Evolutionary conservation across 2,888 invertebrate genomes (phyloP).

Genomic region (Sarcophaga rosellei): DNA sequence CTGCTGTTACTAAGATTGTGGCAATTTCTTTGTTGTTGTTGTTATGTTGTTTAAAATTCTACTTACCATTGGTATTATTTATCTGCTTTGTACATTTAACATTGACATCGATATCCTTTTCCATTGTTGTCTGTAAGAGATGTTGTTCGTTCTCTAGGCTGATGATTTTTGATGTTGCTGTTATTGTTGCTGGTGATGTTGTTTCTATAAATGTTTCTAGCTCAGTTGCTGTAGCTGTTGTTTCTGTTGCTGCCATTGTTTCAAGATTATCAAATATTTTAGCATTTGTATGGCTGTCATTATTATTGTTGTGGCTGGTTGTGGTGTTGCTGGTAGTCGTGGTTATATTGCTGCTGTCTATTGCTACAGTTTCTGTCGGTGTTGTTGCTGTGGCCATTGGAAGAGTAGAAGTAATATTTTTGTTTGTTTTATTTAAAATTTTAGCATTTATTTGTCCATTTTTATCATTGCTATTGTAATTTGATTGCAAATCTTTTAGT

Average conservation of each 20-base stretch:
- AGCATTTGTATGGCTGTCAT: constrained; percentile 46
- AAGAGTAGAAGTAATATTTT: constrained; percentile 14
- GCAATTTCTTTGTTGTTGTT: constrained; percentile 4
- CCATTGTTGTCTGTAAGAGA: constrained; percentile 14
- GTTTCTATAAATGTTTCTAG: not conserved
- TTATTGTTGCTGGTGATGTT: constrained; percentile 23
- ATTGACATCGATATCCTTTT: constrained; percentile 55
- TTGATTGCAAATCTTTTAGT: constrained; percentile 66
- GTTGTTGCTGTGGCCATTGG: constrained; percentile 5
- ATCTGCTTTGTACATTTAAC: constrained; percentile 53
- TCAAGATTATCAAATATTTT: constrained; percentile 40
- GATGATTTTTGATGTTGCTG: not conserved
- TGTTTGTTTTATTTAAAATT: constrained; percentile 52
- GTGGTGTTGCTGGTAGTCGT: not conserved
- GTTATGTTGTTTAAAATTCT: constrained; percentile 3
- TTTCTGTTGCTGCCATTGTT: constrained; percentile 3
- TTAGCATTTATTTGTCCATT: constrained; percentile 48
- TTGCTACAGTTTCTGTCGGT: not conserved
- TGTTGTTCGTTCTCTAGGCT: not conserved
- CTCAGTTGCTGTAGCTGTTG: constrained; percentile 9
- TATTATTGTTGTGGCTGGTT: constrained; percentile 1
- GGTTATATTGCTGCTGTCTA: not conserved
- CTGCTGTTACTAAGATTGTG: not conserved
- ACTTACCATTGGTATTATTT: constrained; percentile 61
- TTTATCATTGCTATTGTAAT: constrained; percentile 65